Conservation (phyloP, 2,888 invertebrate genomes). For the Perithous albicinctus region DNA sequence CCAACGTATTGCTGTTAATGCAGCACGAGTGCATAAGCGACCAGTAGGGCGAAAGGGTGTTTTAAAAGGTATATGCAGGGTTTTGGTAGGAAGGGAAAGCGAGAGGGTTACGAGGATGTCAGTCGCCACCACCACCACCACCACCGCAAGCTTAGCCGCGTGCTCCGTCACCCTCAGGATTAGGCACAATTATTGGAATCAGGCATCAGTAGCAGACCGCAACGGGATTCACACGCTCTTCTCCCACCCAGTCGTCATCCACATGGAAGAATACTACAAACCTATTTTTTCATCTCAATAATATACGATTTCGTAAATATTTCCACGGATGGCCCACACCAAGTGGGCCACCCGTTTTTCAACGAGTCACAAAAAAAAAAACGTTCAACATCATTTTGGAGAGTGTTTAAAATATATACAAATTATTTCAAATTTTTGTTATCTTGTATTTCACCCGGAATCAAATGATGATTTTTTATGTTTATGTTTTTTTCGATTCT, state of each 20-base stretch:
- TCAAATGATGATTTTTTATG: no score
- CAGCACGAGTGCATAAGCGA: conserved; percentile 56
- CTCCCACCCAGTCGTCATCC: conserved; percentile 14
- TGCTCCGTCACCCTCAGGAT: conserved; percentile 80
- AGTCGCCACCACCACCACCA: conserved; percentile 70
- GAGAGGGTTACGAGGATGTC: conserved; percentile 74
- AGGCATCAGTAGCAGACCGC: conserved; percentile 75
- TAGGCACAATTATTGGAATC: conserved; percentile 83
- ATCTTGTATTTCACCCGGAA: no score
- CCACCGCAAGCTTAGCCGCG: conserved; percentile 76
- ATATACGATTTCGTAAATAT: no score
- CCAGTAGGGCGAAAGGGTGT: conserved; percentile 47
- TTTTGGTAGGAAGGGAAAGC: conserved; percentile 55
- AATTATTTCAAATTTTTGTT: no score
- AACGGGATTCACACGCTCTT: conserved; percentile 80
- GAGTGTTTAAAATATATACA: no score
- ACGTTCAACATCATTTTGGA: no score
- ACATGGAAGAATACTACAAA: conserved; percentile 18
- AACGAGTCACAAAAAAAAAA: no score
- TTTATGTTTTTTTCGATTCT: no score
- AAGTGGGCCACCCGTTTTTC: no score
- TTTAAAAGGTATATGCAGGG: conserved; percentile 41
- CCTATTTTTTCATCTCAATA: conserved; percentile 15
- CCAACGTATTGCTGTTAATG: conserved; percentile 73
- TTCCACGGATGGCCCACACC: no score